phyloP scores from a whole-genome alignment of 2,797 vertebrate species.

The Tokudaia tokunoshimensis region DNA sequence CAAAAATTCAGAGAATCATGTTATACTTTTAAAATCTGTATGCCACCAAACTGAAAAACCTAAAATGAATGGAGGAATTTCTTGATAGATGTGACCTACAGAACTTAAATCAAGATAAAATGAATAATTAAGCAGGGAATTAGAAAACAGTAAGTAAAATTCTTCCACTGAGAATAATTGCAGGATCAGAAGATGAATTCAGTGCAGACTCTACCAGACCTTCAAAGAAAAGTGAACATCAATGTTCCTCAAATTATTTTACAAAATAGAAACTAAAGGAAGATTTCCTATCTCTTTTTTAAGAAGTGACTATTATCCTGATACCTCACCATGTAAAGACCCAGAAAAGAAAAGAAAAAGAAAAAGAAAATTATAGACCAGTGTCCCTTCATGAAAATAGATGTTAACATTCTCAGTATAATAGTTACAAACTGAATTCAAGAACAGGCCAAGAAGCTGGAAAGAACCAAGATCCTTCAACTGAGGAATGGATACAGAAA shows the following conservation, averaged over 20 bases:
- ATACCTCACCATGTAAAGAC: not conserved
- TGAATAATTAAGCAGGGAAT: not conserved
- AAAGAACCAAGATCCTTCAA: too few species aligned
- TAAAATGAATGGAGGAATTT: not conserved
- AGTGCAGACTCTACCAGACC: not conserved
- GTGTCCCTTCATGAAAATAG: not conserved
- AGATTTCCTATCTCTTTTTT: not conserved
- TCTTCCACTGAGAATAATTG: not conserved
- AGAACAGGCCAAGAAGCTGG: not conserved
- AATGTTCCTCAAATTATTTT: not conserved
- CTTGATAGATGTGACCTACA: not conserved
- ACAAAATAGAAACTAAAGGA: not conserved
- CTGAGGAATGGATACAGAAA: too few species aligned
- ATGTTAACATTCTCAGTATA: not conserved
- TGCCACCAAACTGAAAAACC: not conserved
- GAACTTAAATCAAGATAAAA: not conserved
- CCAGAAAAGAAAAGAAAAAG: not conserved
- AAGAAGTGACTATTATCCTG: not conserved
- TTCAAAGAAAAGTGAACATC: not conserved
- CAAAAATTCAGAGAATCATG: not conserved
- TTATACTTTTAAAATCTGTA: not conserved
- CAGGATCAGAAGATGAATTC: not conserved
- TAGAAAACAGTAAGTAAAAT: not conserved
- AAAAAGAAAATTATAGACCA: not conserved
- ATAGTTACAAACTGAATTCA: not conserved